A percentile compares a stretch with the other conserved stretches of the same genome.
Evolutionary conservation across 2,113 vertebrate species (phyloP).

Genomic region (Sceloporus undulatus): DNA sequence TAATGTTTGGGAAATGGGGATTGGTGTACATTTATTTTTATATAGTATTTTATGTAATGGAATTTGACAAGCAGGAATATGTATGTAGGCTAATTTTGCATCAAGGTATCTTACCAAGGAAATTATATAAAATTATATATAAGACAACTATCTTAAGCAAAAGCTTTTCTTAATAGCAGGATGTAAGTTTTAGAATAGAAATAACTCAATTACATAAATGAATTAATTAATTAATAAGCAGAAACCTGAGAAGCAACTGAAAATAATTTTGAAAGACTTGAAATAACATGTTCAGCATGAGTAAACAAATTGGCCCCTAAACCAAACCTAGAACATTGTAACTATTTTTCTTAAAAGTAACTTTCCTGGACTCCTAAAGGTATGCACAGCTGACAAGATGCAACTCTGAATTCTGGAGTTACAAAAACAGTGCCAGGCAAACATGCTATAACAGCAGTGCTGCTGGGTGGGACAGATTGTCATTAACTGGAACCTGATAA

Average conservation of each 20-base stretch:
- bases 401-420: no score
- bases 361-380: not conserved
- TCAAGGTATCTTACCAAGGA: not conserved
- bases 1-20: not conserved
- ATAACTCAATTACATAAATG: not conserved
- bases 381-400: not conserved
- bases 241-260: not conserved
- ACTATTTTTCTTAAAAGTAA: not conserved
- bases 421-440: not conserved
- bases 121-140: not conserved
- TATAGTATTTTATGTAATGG: not conserved
- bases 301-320: not conserved
- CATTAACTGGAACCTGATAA: not conserved
- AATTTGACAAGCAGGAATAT: not conserved
- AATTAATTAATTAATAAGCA: not conserved
- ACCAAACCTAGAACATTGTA: not conserved
- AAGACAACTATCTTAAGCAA: not conserved
- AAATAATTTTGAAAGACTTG: not conserved
- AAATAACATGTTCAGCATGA: not conserved
- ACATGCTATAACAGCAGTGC: not conserved
- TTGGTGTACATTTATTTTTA: not conserved
- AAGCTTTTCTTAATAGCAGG: not conserved
- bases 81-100: not conserved
- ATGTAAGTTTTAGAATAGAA: not conserved
- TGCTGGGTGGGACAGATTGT: not conserved